Percentiles rank a stretch among this genome's conserved stretches.
Evolutionary conservation across 2,888 invertebrate genomes (phyloP).

Genomic region (Andrena camellia): DNA sequence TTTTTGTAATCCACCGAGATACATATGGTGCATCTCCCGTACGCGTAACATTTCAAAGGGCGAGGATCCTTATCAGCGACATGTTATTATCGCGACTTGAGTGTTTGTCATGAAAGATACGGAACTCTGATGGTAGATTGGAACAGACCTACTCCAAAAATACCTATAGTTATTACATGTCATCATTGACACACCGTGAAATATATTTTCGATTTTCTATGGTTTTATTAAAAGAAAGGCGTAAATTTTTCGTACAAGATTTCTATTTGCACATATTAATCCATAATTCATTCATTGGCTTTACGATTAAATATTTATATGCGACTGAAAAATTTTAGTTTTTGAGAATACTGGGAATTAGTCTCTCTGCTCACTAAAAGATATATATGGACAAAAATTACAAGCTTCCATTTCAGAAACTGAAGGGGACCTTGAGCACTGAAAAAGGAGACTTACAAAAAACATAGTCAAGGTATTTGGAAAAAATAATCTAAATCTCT

Average conservation of each 20-base stretch:
- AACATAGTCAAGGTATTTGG: too few species aligned
- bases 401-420: too few species aligned
- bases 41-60: slow-evolving; percentile 46
- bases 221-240: not conserved
- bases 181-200: not conserved
- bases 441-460: too few species aligned
- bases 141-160: not conserved
- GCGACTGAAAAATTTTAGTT: too few species aligned
- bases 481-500: too few species aligned
- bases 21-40: slow-evolving; percentile 40
- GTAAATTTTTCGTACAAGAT: not conserved
- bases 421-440: too few species aligned
- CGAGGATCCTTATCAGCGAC: slow-evolving; percentile 52
- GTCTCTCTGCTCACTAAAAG: too few species aligned
- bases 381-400: too few species aligned
- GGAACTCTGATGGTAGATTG: not conserved
- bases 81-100: slow-evolving; percentile 52
- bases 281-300: too few species aligned
- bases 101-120: slow-evolving; percentile 59
- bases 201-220: not conserved
- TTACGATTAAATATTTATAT: too few species aligned
- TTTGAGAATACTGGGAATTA: too few species aligned
- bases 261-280: too few species aligned
- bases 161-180: not conserved
- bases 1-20: slow-evolving; percentile 16